These are phyloP conservation scores for Hystrix cristata DNA, from an alignment of 2,113 vertebrate genomes.

Conservation along the genomic window DNA sequence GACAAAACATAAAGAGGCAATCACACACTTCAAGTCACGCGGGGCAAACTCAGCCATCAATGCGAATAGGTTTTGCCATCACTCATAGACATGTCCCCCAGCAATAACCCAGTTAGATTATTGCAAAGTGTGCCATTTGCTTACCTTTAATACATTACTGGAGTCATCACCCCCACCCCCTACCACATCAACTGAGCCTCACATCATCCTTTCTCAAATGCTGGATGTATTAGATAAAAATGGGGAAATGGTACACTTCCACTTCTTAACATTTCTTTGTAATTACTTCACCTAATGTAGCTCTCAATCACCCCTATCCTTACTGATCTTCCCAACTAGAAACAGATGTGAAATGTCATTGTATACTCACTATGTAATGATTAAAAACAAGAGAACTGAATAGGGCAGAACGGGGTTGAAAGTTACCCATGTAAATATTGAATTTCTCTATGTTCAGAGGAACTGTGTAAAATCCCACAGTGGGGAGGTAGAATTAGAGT, in stretches of 20 bases:
- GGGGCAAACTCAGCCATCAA: slow-evolving; percentile 18
- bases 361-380: slow-evolving; percentile 72
- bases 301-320: slow-evolving; percentile 75
- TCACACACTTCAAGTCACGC: slow-evolving; percentile 38
- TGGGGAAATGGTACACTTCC: slow-evolving; percentile 74
- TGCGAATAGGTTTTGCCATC: slow-evolving; percentile 52
- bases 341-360: slow-evolving; percentile 82
- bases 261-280: slow-evolving; percentile 82
- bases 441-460: slow-evolving; percentile 70
- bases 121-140: slow-evolving; percentile 52
- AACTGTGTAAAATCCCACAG: slow-evolving; percentile 59
- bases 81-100: slow-evolving; percentile 37
- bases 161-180: slow-evolving; percentile 1
- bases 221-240: slow-evolving; percentile 66
- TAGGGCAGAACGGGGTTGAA: slow-evolving; percentile 64
- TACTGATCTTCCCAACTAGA: slow-evolving; percentile 74
- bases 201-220: slow-evolving; percentile 58
- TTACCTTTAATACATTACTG: slow-evolving; percentile 39
- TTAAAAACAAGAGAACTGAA: slow-evolving; percentile 77
- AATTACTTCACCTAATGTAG: slow-evolving; percentile 79
- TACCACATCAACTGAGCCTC: slow-evolving; percentile 21
- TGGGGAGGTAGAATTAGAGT: slow-evolving; percentile 59
- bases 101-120: slow-evolving; percentile 26
- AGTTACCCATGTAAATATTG: slow-evolving; percentile 66
- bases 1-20: slow-evolving; percentile 56